Evolutionary conservation across 2,888 invertebrate genomes (phyloP).

Genomic region (Kryphioiulus occultus): DNA sequence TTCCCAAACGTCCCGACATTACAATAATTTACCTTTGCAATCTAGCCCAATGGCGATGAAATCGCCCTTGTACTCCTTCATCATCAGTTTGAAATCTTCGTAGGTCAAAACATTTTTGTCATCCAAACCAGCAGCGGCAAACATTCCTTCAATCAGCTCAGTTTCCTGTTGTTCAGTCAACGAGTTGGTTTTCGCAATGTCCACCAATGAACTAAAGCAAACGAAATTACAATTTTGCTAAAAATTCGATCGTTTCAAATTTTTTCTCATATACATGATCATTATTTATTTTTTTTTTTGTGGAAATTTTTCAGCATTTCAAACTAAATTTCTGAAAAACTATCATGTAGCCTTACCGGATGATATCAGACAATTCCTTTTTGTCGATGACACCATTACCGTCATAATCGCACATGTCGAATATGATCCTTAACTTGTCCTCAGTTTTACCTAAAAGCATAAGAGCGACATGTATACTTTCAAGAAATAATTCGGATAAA

Average conservation of each 20-base stretch:
- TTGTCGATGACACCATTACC: conserved; percentile 94
- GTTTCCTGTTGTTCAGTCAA: conserved; percentile 84
- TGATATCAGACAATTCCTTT: conserved; percentile 90
- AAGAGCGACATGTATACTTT: not conserved
- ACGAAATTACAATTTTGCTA: not conserved
- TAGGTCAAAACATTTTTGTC: conserved; percentile 90
- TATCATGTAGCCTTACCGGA: conserved; percentile 65
- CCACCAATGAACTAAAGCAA: conserved; percentile 74
- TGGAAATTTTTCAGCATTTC: too few relatives aligned
- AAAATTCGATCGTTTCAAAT: too few relatives aligned
- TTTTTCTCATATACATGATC: too few relatives aligned
- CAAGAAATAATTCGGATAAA: not conserved
- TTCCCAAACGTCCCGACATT: not conserved
- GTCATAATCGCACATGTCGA: conserved; percentile 97
- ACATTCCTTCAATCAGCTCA: conserved; percentile 93
- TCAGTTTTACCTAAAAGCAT: conserved; percentile 73
- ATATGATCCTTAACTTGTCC: conserved; percentile 91
- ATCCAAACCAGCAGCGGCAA: conserved; percentile 87
- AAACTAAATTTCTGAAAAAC: not conserved
- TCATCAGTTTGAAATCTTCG: conserved; percentile 91
- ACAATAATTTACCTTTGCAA: conserved; percentile 72
- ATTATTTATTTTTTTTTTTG: not conserved
- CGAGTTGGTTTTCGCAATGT: conserved; percentile 88
- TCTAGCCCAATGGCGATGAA: conserved; percentile 93
- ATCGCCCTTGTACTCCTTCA: conserved; percentile 95